Evolutionary conservation across 2,797 vertebrate genomes (phyloP).

Genomic region (Myiotriccus ornatus): DNA sequence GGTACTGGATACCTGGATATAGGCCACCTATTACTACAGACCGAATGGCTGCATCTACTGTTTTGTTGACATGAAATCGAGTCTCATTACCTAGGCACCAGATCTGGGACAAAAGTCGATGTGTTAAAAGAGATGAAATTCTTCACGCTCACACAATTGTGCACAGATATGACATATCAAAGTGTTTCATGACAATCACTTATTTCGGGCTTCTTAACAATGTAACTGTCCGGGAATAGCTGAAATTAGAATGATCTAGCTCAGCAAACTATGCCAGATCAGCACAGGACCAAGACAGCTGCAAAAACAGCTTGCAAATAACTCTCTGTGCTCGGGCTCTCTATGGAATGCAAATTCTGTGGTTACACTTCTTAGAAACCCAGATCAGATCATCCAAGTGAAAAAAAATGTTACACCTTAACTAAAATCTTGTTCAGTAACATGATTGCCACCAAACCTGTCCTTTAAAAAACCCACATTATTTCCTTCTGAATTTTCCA

Average conservation of each 20-base stretch:
- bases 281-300: not conserved
- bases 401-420: not conserved
- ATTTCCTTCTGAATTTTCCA: not conserved
- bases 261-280: not conserved
- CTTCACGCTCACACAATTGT: not conserved
- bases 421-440: not conserved
- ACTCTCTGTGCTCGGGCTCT: not conserved
- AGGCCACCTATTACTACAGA: conserved; percentile 96
- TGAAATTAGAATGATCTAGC: not conserved
- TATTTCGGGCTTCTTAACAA: not conserved
- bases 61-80: conserved; percentile 97
- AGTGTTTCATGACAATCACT: not conserved
- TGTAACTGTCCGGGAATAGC: not conserved
- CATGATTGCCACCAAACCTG: not conserved
- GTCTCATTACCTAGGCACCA: conserved; percentile 99
- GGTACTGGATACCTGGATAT: conserved; percentile 91
- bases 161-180: not conserved
- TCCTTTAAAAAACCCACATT: fast-evolving
- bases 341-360: not conserved
- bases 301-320: not conserved
- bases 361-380: not conserved
- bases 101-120: conserved; percentile 82
- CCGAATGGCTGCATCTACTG: conserved; percentile 94
- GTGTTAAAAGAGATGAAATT: not conserved
- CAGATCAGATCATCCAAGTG: not conserved